A percentile compares a stretch with the other conserved stretches of the same genome.
Evolutionary conservation across 2,888 invertebrate genomes (phyloP).

Genomic region (Rhimphoctona megacephalus): DNA sequence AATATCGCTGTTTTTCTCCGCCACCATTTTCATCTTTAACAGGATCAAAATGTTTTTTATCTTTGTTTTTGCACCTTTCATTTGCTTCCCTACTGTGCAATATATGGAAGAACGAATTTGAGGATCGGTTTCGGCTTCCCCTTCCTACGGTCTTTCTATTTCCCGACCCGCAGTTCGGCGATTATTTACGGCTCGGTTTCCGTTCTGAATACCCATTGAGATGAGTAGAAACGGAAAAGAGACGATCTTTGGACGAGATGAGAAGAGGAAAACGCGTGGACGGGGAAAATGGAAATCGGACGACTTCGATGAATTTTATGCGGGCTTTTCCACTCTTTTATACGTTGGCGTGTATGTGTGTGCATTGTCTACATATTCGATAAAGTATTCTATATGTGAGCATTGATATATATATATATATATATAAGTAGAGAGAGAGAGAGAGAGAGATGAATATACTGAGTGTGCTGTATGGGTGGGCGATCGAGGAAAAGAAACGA

Average conservation of each 20-base stretch:
- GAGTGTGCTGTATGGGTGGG: constrained; percentile 33
- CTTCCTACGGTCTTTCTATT: constrained; percentile 11
- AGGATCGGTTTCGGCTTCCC: constrained; percentile 13
- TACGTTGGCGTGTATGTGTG: constrained; percentile 5
- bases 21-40: constrained; percentile 61
- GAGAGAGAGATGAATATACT: constrained; percentile 24
- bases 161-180: constrained; percentile 37
- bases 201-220: constrained; percentile 61
- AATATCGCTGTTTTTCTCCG: constrained; percentile 46
- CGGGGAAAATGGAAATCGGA: constrained; percentile 58
- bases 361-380: constrained; percentile 3
- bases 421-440: not conserved
- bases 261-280: constrained; percentile 39
- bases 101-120: constrained; percentile 50
- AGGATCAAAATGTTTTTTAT: constrained; percentile 50
- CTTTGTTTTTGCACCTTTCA: constrained; percentile 2
- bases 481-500: constrained; percentile 56
- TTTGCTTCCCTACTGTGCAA: constrained; percentile 20
- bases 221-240: constrained; percentile 60
- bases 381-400: constrained; percentile 11
- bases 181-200: constrained; percentile 68
- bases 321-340: constrained; percentile 56
- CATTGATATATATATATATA: not conserved
- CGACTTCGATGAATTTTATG: constrained; percentile 60
- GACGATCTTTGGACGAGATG: constrained; percentile 37